These are phyloP conservation scores for Marisa cornuarietis DNA, from an alignment of 1,140 invertebrate genomes.

Conservation along the genomic window DNA sequence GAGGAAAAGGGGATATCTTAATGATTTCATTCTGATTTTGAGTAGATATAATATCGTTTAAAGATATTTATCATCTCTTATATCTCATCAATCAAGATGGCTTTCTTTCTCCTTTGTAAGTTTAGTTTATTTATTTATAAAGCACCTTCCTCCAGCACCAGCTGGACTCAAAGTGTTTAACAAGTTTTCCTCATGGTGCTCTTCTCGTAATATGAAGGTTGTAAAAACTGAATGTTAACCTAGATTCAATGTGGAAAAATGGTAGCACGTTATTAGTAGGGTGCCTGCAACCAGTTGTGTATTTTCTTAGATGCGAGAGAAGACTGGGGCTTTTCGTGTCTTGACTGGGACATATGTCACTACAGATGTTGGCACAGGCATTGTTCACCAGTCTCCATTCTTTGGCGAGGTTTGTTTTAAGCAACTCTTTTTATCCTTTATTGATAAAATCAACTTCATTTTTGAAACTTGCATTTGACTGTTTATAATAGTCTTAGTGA, in stretches of 20 bases:
- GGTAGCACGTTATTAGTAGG: neutral
- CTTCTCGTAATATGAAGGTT: slow-evolving; percentile 3
- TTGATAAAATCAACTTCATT: no score
- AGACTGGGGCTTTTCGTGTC: slow-evolving; percentile 83
- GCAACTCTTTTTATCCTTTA: no score
- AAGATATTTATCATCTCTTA: no score
- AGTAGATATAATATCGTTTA: no score
- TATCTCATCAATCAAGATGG: neutral
- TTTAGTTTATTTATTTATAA: neutral
- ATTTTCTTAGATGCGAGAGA: slow-evolving; percentile 65
- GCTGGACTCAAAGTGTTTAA: no score
- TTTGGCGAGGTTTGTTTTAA: slow-evolving; percentile 83
- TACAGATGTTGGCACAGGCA: slow-evolving; percentile 96
- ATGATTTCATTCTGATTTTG: no score
- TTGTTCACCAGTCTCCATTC: slow-evolving; percentile 98
- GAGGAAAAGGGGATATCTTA: no score
- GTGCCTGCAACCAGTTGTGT: neutral
- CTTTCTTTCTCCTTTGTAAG: neutral
- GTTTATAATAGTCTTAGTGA: neutral
- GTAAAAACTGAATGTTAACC: neutral
- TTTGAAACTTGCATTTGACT: no score
- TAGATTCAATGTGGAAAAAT: neutral
- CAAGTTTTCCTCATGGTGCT: no score
- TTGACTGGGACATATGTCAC: slow-evolving; percentile 94
- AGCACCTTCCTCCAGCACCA: no score